Evolutionary conservation across 92 coral and sea anemone genomes (phyloP), one percentile per base, ranked within the genome.

Genomic region (Phenganax stokvisi): DNA sequence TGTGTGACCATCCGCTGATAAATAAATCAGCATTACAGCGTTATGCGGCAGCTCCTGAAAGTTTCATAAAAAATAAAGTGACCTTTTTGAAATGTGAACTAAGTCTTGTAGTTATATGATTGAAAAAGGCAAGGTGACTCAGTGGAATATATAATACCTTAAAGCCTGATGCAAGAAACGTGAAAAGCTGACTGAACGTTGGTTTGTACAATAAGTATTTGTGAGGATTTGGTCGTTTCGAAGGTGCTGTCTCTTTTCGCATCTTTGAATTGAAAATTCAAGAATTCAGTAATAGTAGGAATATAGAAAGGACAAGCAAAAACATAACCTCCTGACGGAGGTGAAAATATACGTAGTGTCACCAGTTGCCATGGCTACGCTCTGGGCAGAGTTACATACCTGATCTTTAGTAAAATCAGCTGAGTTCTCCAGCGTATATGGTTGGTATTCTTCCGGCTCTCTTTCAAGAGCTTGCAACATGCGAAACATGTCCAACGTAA

Each of bases 401-500:
- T 76, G 81, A 63, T 86, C 61, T 30, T 54, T 71, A 12, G 82
- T 75, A 55, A 85, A 82, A n/a, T 93, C 87, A 10, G 89, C 76
- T 12, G 93, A 84, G 54, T 96, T 90, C 56, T 85, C 87, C 72
- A 94, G 90, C 8, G 96, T 85, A 7, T 89, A 87, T n/a, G 97
- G 90, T 57, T 92, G 89, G 47, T 84, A 87, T 16, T 88, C 91
- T 69, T 90, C 92, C 2, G 97, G 98, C 77, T 94, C 98, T 75
- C 97, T 83, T 57, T 94, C 98, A 47, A 94, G 76, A 29, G 92
- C 97, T 85, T 94, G 98, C 20, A 94, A 88, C 97, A 94, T 94
- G 3, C 97, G 98, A 84, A 94, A 94, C 98, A 94, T 94, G 90
- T 94, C 98, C 85, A 94, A 69, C 0, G 98, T 94, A 25, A 94